Conservation (phyloP, 2,113 vertebrate genomes). For the Hystrix cristata region DNA sequence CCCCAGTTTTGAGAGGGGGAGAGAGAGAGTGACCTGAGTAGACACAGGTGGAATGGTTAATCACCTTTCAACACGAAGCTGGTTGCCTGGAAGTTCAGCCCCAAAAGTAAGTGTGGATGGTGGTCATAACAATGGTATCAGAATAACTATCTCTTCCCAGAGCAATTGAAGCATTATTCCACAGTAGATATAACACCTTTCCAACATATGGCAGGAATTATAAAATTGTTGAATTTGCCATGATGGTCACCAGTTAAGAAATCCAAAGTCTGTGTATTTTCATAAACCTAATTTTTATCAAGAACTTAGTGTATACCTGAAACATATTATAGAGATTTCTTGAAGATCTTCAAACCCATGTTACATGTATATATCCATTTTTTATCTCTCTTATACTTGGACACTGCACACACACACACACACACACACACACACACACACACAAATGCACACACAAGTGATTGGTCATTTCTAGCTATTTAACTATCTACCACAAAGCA, state of each 20-base stretch:
- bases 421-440: too few species aligned
- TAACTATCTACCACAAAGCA: not conserved
- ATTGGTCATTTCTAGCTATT: slow-evolving; percentile 36
- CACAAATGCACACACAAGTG: not conserved
- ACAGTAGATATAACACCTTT: not conserved
- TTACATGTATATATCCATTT: not conserved
- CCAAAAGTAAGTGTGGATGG: not conserved
- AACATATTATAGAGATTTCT: not conserved
- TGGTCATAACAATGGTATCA: slow-evolving; percentile 5
- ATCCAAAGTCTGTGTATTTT: not conserved
- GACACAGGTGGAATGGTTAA: not conserved
- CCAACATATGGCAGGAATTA: not conserved
- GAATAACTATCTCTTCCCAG: slow-evolving; percentile 19
- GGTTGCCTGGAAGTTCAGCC: slow-evolving; percentile 10
- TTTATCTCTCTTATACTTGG: not conserved
- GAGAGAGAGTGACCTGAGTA: not conserved
- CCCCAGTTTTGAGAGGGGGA: not conserved
- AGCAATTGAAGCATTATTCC: not conserved
- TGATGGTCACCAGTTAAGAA: not conserved
- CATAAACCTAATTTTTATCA: slow-evolving; percentile 1
- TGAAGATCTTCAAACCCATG: slow-evolving; percentile 6
- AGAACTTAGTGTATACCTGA: slow-evolving; percentile 42
- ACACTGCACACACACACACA: not conserved
- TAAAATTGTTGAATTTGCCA: not conserved
- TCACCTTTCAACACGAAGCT: not conserved